phyloP scores from a whole-genome alignment of 64 coral and sea anemone species.

The Pachyseris speciosa region DNA sequence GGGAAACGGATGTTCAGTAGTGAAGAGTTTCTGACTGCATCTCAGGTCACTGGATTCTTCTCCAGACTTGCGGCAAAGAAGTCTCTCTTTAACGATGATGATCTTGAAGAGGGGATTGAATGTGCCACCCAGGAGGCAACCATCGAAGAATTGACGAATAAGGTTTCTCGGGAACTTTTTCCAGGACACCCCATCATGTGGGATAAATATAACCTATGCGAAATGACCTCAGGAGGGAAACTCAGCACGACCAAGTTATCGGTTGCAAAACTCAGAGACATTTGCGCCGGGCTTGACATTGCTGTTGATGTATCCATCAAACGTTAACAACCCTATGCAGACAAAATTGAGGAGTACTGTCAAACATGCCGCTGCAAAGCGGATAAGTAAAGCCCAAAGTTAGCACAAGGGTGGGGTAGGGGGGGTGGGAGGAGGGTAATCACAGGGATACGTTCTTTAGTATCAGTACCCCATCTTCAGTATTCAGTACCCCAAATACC shows the following conservation, averaged over 20 bases:
- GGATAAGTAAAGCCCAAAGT: constrained; percentile 2
- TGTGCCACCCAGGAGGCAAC: constrained; percentile 64
- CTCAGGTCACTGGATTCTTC: constrained; percentile 76
- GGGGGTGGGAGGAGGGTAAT: too few relatives aligned
- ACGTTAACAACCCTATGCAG: too few relatives aligned
- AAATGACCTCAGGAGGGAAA: constrained; percentile 70
- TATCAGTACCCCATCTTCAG: too few relatives aligned
- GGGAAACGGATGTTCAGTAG: constrained; percentile 61
- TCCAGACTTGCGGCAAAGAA: constrained; percentile 78
- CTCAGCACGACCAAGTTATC: constrained; percentile 65
- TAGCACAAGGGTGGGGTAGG: not conserved
- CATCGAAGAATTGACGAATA: constrained; percentile 74
- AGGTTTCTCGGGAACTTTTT: constrained; percentile 61
- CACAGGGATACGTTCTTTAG: too few relatives aligned
- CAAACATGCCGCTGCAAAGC: not conserved
- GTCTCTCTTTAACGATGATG: constrained; percentile 59
- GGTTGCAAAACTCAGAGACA: constrained; percentile 63
- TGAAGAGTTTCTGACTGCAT: constrained; percentile 80
- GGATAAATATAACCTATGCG: constrained; percentile 59
- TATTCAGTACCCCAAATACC: too few relatives aligned
- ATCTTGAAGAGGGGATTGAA: constrained; percentile 55
- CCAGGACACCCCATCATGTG: constrained; percentile 63
- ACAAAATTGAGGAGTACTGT: too few relatives aligned
- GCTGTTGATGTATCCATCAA: too few relatives aligned
- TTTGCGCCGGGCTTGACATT: too few relatives aligned